Percentiles rank a stretch among this genome's conserved stretches.
Evolutionary conservation across 1,140 invertebrate species (phyloP).

Genomic region (Listronotus bonariensis): DNA sequence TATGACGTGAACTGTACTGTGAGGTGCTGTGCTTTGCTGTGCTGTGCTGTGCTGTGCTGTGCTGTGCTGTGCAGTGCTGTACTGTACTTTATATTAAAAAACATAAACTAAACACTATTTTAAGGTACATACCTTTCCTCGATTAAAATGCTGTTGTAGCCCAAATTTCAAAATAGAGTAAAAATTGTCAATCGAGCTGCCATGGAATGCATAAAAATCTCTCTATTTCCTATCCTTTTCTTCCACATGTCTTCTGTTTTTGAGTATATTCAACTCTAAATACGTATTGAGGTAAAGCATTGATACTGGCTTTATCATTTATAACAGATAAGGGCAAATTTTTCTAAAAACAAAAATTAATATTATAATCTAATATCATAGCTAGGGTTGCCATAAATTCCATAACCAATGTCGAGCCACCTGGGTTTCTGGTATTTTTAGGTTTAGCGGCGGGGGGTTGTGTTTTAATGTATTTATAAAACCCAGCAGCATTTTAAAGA

Average conservation of each 20-base stretch:
- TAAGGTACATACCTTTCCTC: slow-evolving; percentile 34
- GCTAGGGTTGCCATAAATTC: too few species aligned
- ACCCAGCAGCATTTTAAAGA: too few species aligned
- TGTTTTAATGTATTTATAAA: too few species aligned
- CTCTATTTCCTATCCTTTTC: slow-evolving; percentile 59
- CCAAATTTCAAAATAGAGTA: slow-evolving; percentile 81
- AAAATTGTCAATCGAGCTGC: slow-evolving; percentile 79
- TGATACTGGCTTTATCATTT: slow-evolving; percentile 20
- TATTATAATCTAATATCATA: background rate
- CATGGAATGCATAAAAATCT: slow-evolving; percentile 76
- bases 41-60: too few species aligned
- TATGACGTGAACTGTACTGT: too few species aligned
- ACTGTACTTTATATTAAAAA: too few species aligned
- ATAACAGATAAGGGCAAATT: slow-evolving; percentile 17
- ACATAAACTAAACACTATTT: too few species aligned
- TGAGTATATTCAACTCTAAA: slow-evolving; percentile 62
- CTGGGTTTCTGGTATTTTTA: too few species aligned
- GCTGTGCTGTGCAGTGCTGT: too few species aligned
- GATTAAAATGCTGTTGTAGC: slow-evolving; percentile 72
- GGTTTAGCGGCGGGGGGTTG: too few species aligned
- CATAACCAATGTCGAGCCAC: too few species aligned
- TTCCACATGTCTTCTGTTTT: slow-evolving; percentile 64
- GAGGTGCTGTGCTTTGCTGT: too few species aligned
- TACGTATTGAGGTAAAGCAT: slow-evolving; percentile 63
- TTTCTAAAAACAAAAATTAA: slow-evolving; percentile 8